phyloP scores from a whole-genome alignment of 2,797 vertebrate genomes.

The Gambelia wislizenii region DNA sequence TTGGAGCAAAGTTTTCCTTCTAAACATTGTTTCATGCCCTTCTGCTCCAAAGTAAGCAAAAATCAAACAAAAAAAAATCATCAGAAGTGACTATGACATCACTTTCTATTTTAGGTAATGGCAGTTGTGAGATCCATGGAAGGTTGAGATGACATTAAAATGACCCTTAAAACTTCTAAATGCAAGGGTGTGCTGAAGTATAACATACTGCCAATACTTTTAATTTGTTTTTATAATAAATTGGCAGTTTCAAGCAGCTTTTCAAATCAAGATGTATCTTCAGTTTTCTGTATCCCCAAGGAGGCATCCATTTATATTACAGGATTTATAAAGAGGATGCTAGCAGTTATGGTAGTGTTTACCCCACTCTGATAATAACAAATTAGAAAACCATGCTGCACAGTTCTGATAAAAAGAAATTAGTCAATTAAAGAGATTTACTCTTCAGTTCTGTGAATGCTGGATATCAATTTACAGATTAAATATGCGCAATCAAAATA shows the following conservation, averaged over 20 bases:
- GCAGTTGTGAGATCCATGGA: neutral
- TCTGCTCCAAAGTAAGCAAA: neutral
- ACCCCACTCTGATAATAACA: neutral
- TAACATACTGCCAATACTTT: neutral
- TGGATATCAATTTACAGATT: neutral
- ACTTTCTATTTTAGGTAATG: no score
- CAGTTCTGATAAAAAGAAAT: neutral
- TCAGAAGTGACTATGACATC: neutral
- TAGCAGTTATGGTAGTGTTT: neutral
- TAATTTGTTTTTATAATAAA: neutral
- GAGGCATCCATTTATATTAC: neutral
- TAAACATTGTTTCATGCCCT: no score
- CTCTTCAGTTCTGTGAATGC: neutral
- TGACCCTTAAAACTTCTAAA: neutral
- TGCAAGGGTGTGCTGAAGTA: neutral
- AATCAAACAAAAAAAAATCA: neutral
- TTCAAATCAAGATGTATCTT: neutral
- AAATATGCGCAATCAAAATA: constrained; percentile 6
- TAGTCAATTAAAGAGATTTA: constrained; percentile 27
- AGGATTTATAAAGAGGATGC: neutral
- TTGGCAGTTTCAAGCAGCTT: neutral
- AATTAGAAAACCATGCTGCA: neutral
- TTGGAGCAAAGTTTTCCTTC: no score
- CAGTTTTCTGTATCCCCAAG: neutral
- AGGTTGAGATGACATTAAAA: neutral